These are phyloP conservation scores for Helobdella robusta DNA, from an alignment of 2,888 invertebrate species.

Conservation along the genomic window DNA sequence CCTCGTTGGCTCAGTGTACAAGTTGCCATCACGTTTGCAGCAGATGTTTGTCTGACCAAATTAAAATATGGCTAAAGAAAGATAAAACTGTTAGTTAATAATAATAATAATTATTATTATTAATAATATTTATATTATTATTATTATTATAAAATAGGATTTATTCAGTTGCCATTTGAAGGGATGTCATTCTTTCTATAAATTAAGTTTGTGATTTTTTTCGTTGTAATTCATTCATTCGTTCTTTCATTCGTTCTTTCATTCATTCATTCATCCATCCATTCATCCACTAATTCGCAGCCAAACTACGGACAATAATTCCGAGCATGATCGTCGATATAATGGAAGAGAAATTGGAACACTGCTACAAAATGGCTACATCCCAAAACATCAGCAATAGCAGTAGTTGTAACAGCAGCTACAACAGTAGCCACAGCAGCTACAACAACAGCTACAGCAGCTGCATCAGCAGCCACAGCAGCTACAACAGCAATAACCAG, in stretches of 20 bases:
- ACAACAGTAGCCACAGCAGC: no score
- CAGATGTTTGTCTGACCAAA: slow-evolving; percentile 17
- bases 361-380: slow-evolving; percentile 22
- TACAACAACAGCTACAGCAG: no score
- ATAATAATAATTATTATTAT: not conserved
- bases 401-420: no score
- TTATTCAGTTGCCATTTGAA: not conserved
- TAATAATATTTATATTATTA: not conserved
- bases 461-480: no score
- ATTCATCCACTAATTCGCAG: not conserved
- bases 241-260: not conserved
- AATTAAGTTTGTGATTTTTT: not conserved
- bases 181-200: not conserved
- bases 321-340: slow-evolving; percentile 25
- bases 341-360: slow-evolving; percentile 27
- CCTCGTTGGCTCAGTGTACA: slow-evolving; percentile 16
- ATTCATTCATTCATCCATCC: not conserved
- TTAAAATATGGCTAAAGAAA: slow-evolving; percentile 21
- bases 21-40: slow-evolving; percentile 17
- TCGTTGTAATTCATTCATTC: not conserved
- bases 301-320: slow-evolving; percentile 11
- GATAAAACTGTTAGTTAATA: not conserved
- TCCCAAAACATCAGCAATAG: slow-evolving; percentile 10
- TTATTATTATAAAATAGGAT: not conserved
- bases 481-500: no score